Percentiles rank a stretch among this genome's conserved stretches.
Conservation (phyloP, 2,888 invertebrate species). For the Mythimna vitellina region DNA sequence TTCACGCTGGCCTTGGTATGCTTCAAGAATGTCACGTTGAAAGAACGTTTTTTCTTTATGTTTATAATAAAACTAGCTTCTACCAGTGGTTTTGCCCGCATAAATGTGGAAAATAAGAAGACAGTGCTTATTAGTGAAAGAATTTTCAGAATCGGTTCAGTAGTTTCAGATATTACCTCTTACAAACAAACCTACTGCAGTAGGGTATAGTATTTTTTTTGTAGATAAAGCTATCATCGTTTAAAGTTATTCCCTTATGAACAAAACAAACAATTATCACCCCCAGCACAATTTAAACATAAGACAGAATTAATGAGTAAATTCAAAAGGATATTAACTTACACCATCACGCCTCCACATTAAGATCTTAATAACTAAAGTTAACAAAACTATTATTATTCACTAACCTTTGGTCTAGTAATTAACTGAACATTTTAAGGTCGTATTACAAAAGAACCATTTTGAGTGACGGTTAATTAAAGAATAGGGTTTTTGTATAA, state of each 20-base stretch:
- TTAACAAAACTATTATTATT: conserved; percentile 65
- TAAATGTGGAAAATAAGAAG: no score
- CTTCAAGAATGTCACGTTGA: no score
- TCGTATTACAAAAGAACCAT: conserved; percentile 76
- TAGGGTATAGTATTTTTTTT: no score
- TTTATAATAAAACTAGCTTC: no score
- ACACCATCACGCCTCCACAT: conserved; percentile 30
- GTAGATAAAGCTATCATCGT: background rate
- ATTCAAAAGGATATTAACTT: conserved; percentile 20
- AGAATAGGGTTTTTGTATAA: conserved; percentile 68
- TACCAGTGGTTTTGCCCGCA: no score
- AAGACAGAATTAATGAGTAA: conserved; percentile 23
- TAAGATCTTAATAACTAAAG: conserved; percentile 61
- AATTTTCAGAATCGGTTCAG: no score
- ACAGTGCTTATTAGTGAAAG: no score
- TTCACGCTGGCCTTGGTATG: no score
- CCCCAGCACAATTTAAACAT: conserved; percentile 4
- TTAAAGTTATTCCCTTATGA: background rate
- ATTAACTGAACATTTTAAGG: conserved; percentile 71
- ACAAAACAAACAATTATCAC: conserved; percentile 10
- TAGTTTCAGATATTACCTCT: no score
- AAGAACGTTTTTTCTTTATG: no score
- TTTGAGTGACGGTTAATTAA: conserved; percentile 76
- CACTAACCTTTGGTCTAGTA: conserved; percentile 63
- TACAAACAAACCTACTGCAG: no score